Conservation (phyloP, 2,113 vertebrate genomes). For the Brachirus orientalis region DNA sequence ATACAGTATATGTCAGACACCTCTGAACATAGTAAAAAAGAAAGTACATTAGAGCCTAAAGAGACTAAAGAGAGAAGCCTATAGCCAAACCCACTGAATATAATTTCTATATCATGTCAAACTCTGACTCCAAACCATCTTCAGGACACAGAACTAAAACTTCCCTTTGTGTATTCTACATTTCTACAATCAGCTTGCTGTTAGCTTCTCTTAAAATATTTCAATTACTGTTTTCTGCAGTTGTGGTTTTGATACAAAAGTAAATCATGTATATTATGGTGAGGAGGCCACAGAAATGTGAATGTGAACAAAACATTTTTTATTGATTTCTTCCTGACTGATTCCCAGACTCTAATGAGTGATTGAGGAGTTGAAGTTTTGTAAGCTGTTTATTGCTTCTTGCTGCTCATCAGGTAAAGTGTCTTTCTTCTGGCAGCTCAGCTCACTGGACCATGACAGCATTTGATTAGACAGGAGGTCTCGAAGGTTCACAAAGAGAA, state of each 20-base stretch:
- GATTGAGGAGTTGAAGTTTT: constrained; percentile 51
- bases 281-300: constrained; percentile 51
- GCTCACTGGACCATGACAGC: constrained; percentile 74
- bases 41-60: too few species aligned
- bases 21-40: too few species aligned
- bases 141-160: too few species aligned
- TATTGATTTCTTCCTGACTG: too few species aligned
- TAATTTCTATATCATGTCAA: too few species aligned
- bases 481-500: constrained; percentile 60
- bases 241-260: constrained; percentile 18
- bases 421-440: constrained; percentile 68
- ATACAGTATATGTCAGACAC: too few species aligned
- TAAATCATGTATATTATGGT: constrained; percentile 28
- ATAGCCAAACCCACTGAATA: too few species aligned
- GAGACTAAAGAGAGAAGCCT: too few species aligned
- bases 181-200: too few species aligned
- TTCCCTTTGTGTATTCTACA: too few species aligned
- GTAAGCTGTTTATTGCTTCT: constrained; percentile 55
- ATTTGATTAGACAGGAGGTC: constrained; percentile 75
- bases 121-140: too few species aligned
- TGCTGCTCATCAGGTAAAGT: constrained; percentile 46
- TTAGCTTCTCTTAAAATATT: too few species aligned
- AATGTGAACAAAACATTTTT: constrained; percentile 28
- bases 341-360: constrained; percentile 65
- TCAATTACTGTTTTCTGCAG: constrained; percentile 51